Evolutionary conservation across 1,140 invertebrate species (phyloP).

Genomic region (Saccostrea glomerata): DNA sequence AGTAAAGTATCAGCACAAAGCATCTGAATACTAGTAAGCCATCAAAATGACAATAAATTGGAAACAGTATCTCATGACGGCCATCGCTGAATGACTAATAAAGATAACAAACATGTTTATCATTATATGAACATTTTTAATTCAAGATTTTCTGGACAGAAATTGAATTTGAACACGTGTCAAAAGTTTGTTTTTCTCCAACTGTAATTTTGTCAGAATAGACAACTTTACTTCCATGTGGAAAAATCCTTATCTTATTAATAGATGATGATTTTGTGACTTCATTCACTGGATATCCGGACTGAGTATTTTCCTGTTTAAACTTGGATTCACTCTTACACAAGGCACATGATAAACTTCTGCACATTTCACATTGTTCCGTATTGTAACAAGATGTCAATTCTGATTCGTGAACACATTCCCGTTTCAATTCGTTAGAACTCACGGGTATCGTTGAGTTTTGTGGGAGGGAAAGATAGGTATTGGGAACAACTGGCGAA

Average conservation of each 20-base stretch:
- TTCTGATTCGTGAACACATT: not conserved
- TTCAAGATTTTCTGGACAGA: not conserved
- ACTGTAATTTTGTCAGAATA: not conserved
- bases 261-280: not conserved
- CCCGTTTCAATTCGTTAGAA: not conserved
- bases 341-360: slow-evolving; percentile 3
- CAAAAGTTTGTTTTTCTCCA: not conserved
- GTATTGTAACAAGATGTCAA: not conserved
- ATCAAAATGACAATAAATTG: not conserved
- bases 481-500: not conserved
- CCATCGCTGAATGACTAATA: not conserved
- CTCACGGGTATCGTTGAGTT: not conserved
- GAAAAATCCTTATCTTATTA: not conserved
- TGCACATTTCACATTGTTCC: not conserved
- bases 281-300: not conserved
- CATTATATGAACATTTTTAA: not conserved
- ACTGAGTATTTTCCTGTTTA: not conserved
- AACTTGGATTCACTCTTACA: not conserved
- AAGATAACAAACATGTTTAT: not conserved
- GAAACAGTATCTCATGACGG: not conserved
- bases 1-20: too few species aligned
- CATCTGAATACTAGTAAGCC: too few species aligned
- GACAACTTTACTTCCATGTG: not conserved
- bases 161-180: not conserved
- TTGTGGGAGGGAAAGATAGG: not conserved